Evolutionary conservation across 2,113 vertebrate species (phyloP), one percentile per base, ranked within the genome.

Genomic region (Pleuronectes platessa): DNA sequence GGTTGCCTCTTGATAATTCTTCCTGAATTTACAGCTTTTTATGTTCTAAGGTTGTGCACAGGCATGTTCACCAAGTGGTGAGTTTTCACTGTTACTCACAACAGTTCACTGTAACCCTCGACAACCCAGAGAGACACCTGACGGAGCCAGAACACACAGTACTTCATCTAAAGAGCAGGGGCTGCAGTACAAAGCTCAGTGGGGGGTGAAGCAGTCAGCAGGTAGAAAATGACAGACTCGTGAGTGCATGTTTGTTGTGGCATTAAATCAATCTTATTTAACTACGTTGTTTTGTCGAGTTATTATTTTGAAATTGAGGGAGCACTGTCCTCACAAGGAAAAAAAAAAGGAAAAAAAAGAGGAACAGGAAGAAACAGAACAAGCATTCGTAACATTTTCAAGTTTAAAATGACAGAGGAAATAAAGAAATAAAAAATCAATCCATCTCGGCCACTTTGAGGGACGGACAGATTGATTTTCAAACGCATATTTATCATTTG

Each of bases 401-500:
- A 93, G 92, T 94, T 91, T 93, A 91, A 92, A 93, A 92, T 65
- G 64, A 87, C 80, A 90, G 67, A 90, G 74, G 68, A 89, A 91
- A 87, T 86, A 79, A 88, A 89, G 83, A 88, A 89, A 89, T 76
- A 83, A 24, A 86, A 51, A 87, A 86, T 77, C 87, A 79, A 86
- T 85, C 84, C 60, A 74, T 87, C 84, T 47, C 71, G 71, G 82
- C 82, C 88, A 71, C 87, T 90, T 87, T 78, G 76, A 92, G 79
- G 87, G 83, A 75, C 86, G 59, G 81, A 87, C 80, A 85, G 86
- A 89, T 65, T 78, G 82, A 87, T 86, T 88, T 72, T 85, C 70
- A 87, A 92, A 92, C 84, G 74, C 83, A 80, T 88, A 86, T 89
- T 90, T 91, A 89, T 90, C 90, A 93, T 94, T 93, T 93, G 94